Conservation (phyloP, 2,888 invertebrate genomes). For the Tachina fera region DNA sequence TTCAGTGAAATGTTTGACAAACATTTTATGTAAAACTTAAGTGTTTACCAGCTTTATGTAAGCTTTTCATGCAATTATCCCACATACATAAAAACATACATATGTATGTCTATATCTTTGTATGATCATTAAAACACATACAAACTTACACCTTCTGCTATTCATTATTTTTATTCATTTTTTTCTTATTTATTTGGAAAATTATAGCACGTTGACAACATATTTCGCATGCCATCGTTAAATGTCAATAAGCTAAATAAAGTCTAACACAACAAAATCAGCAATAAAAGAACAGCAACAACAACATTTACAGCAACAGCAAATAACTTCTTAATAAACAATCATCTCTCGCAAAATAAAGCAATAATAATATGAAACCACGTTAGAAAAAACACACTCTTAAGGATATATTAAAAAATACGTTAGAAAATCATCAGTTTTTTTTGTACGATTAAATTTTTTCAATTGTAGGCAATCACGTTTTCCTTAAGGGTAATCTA, state of each 20-base stretch:
- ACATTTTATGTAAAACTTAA: too few species aligned
- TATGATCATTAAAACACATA: conserved; percentile 7
- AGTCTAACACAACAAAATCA: conserved; percentile 33
- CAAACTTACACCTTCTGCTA: neutral
- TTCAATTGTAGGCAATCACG: conserved; percentile 73
- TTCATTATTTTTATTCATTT: conserved; percentile 12
- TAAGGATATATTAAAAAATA: conserved; percentile 27
- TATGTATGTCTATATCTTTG: neutral
- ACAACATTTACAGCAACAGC: conserved; percentile 7
- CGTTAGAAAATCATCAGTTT: conserved; percentile 18
- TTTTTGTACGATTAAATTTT: conserved; percentile 49
- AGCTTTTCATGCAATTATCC: neutral
- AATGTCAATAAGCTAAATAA: conserved; percentile 58
- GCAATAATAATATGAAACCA: neutral
- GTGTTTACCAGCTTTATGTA: too few species aligned
- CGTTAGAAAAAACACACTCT: neutral
- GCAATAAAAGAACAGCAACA: conserved; percentile 34
- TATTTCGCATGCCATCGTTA: conserved; percentile 64
- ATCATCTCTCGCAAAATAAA: conserved; percentile 21
- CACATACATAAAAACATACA: neutral
- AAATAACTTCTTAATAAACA: conserved; percentile 45
- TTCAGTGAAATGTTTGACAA: too few species aligned
- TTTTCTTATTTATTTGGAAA: conserved; percentile 36
- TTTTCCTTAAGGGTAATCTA: conserved; percentile 62
- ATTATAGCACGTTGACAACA: conserved; percentile 63